Conservation (phyloP, 2,888 invertebrate species). For the Synergus laeviventris region DNA sequence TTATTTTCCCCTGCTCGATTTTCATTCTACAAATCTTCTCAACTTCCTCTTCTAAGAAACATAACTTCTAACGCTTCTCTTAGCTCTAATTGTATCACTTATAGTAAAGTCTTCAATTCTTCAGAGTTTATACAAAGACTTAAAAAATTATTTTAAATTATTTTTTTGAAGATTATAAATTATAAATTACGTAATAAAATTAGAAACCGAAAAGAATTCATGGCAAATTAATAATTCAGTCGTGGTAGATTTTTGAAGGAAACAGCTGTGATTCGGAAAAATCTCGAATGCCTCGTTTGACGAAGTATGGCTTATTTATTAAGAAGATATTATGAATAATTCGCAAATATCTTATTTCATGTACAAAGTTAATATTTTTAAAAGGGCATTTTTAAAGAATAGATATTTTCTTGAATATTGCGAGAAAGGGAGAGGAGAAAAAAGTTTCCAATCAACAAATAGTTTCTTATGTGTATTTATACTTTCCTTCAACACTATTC, state of each 20-base stretch:
- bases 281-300: slow-evolving; percentile 18
- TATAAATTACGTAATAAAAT: no score
- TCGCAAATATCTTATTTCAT: background rate
- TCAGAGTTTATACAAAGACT: background rate
- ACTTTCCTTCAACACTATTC: slow-evolving; percentile 21
- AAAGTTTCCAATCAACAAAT: slow-evolving; percentile 21
- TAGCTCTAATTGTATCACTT: background rate
- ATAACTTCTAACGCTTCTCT: background rate
- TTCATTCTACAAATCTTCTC: background rate
- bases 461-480: slow-evolving; percentile 23
- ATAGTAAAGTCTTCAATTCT: background rate
- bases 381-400: background rate
- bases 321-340: slow-evolving; percentile 26
- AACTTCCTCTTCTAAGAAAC: background rate
- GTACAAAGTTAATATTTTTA: background rate
- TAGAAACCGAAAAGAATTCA: background rate
- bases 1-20: slow-evolving; percentile 9
- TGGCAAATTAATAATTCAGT: background rate
- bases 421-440: background rate
- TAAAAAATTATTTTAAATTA: no score
- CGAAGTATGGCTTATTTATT: slow-evolving; percentile 27
- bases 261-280: slow-evolving; percentile 28
- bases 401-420: background rate
- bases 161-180: no score
- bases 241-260: slow-evolving; percentile 11